Evolutionary conservation across 2,888 invertebrate species (phyloP).

Genomic region (Pristionchus fissidentatus): DNA sequence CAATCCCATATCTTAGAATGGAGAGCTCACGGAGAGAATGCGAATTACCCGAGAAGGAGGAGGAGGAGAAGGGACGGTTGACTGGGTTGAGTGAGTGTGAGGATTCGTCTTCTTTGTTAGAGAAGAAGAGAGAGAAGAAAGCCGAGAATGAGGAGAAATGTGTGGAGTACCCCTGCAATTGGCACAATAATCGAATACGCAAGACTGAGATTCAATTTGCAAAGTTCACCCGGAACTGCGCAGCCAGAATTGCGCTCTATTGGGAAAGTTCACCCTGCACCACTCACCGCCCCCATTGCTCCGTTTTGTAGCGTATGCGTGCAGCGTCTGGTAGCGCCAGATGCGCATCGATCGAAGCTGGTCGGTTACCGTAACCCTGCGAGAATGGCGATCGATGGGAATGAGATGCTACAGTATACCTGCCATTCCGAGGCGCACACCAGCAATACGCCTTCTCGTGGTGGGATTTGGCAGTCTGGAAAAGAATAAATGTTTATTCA

Average conservation of each 20-base stretch:
- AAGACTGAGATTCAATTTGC: neutral
- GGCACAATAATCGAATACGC: constrained; percentile 23
- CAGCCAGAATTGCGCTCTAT: neutral
- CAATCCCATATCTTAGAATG: no score
- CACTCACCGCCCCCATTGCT: neutral
- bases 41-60: neutral
- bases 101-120: neutral
- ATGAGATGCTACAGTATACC: neutral
- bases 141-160: neutral
- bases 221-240: neutral
- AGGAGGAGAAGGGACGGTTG: neutral
- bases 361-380: constrained; percentile 53
- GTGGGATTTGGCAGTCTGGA: constrained; percentile 40
- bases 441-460: constrained; percentile 58
- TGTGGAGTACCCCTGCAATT: constrained; percentile 29
- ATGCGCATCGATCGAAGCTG: constrained; percentile 55
- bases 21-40: no score
- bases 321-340: constrained; percentile 63
- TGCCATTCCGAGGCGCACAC: constrained; percentile 47
- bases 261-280: neutral
- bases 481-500: neutral
- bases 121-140: constrained; percentile 14
- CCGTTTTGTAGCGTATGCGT: neutral
- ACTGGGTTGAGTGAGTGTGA: neutral
- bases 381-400: neutral